These are phyloP conservation scores for Caprella mutica DNA, from an alignment of 2,888 invertebrate species.

Conservation along the genomic window DNA sequence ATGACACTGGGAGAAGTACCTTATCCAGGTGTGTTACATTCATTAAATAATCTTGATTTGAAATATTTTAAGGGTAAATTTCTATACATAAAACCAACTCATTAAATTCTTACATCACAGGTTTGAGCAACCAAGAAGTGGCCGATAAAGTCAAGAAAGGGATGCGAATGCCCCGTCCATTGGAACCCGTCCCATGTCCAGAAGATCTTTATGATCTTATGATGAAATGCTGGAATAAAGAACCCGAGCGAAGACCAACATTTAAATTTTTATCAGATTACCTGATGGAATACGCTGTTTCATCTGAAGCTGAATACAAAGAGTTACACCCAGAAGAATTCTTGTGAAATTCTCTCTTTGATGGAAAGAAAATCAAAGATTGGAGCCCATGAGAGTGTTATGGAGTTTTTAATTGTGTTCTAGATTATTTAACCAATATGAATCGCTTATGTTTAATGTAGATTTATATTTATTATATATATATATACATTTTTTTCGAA, in stretches of 20 bases:
- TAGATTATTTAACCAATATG: too few species aligned
- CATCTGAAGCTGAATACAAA: too few species aligned
- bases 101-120: constrained; percentile 39
- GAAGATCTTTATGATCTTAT: background rate
- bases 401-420: too few species aligned
- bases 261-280: background rate
- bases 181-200: background rate
- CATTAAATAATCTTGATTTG: constrained; percentile 92
- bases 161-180: background rate
- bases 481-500: too few species aligned
- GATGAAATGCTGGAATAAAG: background rate
- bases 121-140: constrained; percentile 90
- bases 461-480: too few species aligned
- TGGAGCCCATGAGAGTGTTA: too few species aligned
- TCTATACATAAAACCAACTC: constrained; percentile 65
- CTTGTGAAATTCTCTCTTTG: too few species aligned
- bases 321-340: too few species aligned
- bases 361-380: too few species aligned
- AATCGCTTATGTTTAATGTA: too few species aligned
- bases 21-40: too few species aligned
- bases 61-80: constrained; percentile 95
- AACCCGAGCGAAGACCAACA: background rate
- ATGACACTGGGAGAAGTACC: too few species aligned
- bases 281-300: background rate
- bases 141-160: constrained; percentile 50